A percentile compares a stretch with the other conserved stretches of the same genome.
phyloP scores from a whole-genome alignment of 1,140 invertebrate genomes.

The Bathynomus jamesi region DNA sequence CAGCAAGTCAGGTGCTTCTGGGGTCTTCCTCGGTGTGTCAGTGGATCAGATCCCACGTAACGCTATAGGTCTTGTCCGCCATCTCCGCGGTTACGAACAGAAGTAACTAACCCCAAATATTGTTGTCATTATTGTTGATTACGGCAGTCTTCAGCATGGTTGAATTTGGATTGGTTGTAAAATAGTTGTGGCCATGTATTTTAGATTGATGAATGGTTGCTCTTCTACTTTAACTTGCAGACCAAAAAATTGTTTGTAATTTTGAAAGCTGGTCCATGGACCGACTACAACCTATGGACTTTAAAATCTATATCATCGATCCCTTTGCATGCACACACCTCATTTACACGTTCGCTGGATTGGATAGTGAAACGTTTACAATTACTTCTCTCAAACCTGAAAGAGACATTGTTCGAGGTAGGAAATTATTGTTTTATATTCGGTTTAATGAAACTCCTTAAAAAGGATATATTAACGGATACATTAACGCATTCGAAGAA shows the following conservation, averaged over 20 bases:
- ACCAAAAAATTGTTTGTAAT: slow-evolving; percentile 55
- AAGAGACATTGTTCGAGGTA: slow-evolving; percentile 51
- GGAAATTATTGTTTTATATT: slow-evolving; percentile 22
- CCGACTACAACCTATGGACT: slow-evolving; percentile 56
- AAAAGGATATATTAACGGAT: too few species aligned
- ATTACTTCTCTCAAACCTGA: slow-evolving; percentile 52
- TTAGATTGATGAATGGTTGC: too few species aligned
- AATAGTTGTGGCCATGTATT: too few species aligned
- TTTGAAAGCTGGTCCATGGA: slow-evolving; percentile 58
- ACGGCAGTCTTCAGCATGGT: too few species aligned
- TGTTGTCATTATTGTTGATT: background rate
- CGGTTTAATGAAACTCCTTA: slow-evolving; percentile 10
- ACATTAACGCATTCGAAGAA: too few species aligned
- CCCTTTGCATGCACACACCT: slow-evolving; percentile 67
- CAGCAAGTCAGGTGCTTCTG: background rate
- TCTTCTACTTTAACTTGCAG: too few species aligned
- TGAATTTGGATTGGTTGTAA: too few species aligned
- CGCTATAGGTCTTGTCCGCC: too few species aligned
- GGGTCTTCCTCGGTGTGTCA: too few species aligned
- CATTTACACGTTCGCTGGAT: slow-evolving; percentile 65
- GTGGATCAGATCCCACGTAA: too few species aligned
- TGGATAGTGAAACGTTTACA: slow-evolving; percentile 55
- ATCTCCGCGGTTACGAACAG: too few species aligned
- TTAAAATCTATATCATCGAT: slow-evolving; percentile 55
- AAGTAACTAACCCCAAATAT: background rate